Evolutionary conservation across 2,888 invertebrate genomes (phyloP).

Genomic region (Nebria brevicollis): DNA sequence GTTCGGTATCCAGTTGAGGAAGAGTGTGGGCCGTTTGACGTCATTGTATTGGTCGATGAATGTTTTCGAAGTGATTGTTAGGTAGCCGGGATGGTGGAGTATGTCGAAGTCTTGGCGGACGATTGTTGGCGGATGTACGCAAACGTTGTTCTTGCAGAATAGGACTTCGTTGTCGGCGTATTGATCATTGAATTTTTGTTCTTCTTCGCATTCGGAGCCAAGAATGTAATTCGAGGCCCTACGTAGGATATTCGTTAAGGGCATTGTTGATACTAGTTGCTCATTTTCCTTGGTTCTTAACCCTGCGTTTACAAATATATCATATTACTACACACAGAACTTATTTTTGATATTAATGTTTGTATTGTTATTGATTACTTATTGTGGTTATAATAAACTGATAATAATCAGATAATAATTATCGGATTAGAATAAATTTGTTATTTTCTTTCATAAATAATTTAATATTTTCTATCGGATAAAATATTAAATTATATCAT

Average conservation of each 20-base stretch:
- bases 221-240: slow-evolving; percentile 84
- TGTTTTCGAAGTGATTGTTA: slow-evolving; percentile 87
- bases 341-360: neutral
- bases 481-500: too few species aligned
- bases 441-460: too few species aligned
- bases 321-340: neutral
- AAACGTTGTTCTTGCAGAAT: slow-evolving; percentile 96
- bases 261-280: slow-evolving; percentile 67
- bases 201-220: slow-evolving; percentile 71
- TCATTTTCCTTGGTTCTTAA: neutral
- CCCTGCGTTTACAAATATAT: neutral
- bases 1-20: slow-evolving; percentile 96
- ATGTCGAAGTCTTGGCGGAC: slow-evolving; percentile 84
- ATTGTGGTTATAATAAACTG: too few species aligned
- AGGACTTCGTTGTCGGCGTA: slow-evolving; percentile 87
- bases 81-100: slow-evolving; percentile 91
- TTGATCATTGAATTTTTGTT: slow-evolving; percentile 68
- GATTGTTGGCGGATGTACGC: slow-evolving; percentile 92
- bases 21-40: slow-evolving; percentile 81
- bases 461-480: too few species aligned
- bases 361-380: neutral
- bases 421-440: too few species aligned
- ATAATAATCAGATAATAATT: too few species aligned
- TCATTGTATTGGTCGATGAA: slow-evolving; percentile 81
- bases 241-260: slow-evolving; percentile 78